Percentiles rank a stretch among this genome's conserved stretches.
phyloP scores from a whole-genome alignment of 2,888 invertebrate species.

The Girardia tigrina region DNA sequence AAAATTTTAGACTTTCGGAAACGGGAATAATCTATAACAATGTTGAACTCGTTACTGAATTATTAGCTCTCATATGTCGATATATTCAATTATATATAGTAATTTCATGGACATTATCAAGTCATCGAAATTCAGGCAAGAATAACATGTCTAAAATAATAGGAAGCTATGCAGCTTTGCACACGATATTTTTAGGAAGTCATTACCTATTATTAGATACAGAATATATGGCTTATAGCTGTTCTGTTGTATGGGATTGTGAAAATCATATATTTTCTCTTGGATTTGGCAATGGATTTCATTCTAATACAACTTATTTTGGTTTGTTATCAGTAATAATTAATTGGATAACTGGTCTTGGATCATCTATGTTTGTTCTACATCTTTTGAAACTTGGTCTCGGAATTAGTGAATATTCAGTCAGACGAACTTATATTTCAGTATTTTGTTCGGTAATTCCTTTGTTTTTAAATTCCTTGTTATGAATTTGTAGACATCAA shows the following conservation, averaged over 20 bases:
- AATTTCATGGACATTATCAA: background rate
- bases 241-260: background rate
- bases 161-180: background rate
- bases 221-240: background rate
- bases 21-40: background rate
- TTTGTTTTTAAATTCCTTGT: no score
- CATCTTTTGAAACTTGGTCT: constrained; percentile 2
- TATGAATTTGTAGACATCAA: no score
- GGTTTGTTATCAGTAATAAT: background rate
- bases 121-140: background rate
- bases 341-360: background rate
- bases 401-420: background rate
- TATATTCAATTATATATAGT: background rate
- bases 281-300: background rate
- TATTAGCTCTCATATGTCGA: background rate
- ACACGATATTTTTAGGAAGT: background rate
- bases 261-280: background rate
- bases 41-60: background rate
- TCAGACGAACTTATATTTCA: background rate
- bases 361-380: background rate
- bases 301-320: background rate
- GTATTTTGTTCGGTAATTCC: background rate
- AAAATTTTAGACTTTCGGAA: background rate
- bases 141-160: background rate
- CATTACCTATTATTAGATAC: background rate